Base-by-base conservation (phyloP, 1,140 invertebrate genomes). In the Drosophila hydei region DNA sequence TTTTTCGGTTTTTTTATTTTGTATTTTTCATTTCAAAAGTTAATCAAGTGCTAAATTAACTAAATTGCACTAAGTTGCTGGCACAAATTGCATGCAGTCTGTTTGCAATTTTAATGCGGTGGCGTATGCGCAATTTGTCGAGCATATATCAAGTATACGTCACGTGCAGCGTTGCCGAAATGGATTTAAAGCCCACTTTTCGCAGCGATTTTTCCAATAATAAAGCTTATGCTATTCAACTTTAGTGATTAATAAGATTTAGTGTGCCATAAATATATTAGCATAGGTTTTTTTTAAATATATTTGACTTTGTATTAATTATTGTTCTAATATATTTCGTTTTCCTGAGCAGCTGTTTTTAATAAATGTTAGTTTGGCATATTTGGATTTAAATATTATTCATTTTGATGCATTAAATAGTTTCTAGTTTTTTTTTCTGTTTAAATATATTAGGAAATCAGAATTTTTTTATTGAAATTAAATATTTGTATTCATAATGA, bases 11-110 rank as follows among this genome's bases (percentile, higher is more conserved):
- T 19, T 36, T 59, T 23, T 33, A 8, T 43, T 51, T 50, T 11
- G 14, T 16, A 25, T 52, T 27, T 14, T 58, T 42, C 55, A 55
- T 75, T 52, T 59, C 42, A 76, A 84, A 85, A 83, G 79, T 83
- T 83, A 85, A 83, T 83, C 72, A 72, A 83, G 80, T 84, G 79
- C 79, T 68, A 84, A 83, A 85, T 83, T 85, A 79, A 83, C 79
- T 79, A 79, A 83, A 83, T 85, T 85, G 80, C 72, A 79, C 76
- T 79, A 75, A 72, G 62, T 71, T 40, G 50, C 30, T 11, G 30
- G 16, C 45, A 40, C 52, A 83, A 78, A 83, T 78, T 78, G 71
- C 48, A 40, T n/a, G 65, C 56, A 52, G 70, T 54, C 55, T 1
- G 45, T 54, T 72, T 18, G 68, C 43, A 33, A 71, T 71, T 71